phyloP scores from a whole-genome alignment of 2,888 invertebrate species.

The Polyploca ridens region DNA sequence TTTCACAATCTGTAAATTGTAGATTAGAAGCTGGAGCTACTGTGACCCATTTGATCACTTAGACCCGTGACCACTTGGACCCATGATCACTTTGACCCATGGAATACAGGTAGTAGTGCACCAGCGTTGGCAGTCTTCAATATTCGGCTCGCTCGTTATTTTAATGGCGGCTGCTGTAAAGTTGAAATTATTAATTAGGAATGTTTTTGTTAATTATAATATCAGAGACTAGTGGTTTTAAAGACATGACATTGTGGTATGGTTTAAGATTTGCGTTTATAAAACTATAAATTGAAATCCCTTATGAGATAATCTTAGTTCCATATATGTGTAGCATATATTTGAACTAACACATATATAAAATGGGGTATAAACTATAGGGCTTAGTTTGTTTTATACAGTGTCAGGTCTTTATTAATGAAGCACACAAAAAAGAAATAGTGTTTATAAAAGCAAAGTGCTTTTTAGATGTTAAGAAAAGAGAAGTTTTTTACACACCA shows the following conservation, averaged over 20 bases:
- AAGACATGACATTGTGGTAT: background rate
- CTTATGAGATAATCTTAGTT: too few relatives aligned
- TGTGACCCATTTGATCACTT: conserved; percentile 27
- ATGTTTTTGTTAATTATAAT: background rate
- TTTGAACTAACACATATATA: too few relatives aligned
- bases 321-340: too few relatives aligned
- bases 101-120: conserved; percentile 23
- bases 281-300: too few relatives aligned
- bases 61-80: conserved; percentile 21
- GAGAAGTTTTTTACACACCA: background rate
- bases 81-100: conserved; percentile 24
- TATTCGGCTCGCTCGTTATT: conserved; percentile 63
- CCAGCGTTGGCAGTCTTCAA: conserved; percentile 63
- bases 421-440: background rate
- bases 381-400: too few relatives aligned
- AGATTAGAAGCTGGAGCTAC: conserved; percentile 42
- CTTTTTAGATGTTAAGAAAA: background rate
- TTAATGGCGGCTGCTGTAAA: conserved; percentile 80
- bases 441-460: background rate
- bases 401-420: too few relatives aligned
- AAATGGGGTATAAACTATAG: too few relatives aligned
- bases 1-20: conserved; percentile 47
- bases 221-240: background rate
- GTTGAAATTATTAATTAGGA: background rate
- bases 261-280: too few relatives aligned